Conservation (phyloP, 2,113 vertebrate species). For the Lota lota region DNA sequence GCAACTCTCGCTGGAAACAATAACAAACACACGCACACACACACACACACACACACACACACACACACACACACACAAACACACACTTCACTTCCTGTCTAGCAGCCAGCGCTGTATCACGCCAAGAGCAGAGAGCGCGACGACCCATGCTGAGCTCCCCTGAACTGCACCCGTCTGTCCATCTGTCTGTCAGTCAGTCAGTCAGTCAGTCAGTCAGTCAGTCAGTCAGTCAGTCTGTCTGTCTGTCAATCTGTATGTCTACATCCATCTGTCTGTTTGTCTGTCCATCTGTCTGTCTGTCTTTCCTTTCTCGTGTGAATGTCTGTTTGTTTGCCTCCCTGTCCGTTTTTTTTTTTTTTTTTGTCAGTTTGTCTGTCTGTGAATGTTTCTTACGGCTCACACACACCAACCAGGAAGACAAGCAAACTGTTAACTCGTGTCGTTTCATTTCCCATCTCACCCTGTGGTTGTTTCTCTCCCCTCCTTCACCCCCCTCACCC, state of each 20-base stretch:
- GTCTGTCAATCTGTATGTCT: slow-evolving; percentile 4
- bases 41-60: background rate
- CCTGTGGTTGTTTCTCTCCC: too few relatives aligned
- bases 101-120: slow-evolving; percentile 29
- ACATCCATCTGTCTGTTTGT: background rate
- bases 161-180: slow-evolving; percentile 19
- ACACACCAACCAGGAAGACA: background rate
- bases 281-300: background rate
- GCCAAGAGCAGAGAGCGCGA: slow-evolving; percentile 18
- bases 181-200: slow-evolving; percentile 25
- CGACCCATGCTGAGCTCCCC: too few relatives aligned
- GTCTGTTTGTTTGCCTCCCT: background rate
- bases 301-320: background rate
- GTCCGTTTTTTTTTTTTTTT: slow-evolving; percentile 1
- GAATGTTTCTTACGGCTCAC: background rate
- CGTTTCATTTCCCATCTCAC: background rate
- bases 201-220: background rate
- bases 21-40: too few relatives aligned
- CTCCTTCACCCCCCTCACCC: background rate
- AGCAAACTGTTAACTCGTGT: background rate
- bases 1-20: too few relatives aligned
- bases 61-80: background rate
- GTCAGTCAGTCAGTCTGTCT: slow-evolving; percentile 8
- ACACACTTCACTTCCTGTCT: slow-evolving; percentile 41
- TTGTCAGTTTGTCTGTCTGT: background rate